Evolutionary conservation across 2,113 vertebrate species (phyloP).

Genomic region (Caloenas nicobarica): DNA sequence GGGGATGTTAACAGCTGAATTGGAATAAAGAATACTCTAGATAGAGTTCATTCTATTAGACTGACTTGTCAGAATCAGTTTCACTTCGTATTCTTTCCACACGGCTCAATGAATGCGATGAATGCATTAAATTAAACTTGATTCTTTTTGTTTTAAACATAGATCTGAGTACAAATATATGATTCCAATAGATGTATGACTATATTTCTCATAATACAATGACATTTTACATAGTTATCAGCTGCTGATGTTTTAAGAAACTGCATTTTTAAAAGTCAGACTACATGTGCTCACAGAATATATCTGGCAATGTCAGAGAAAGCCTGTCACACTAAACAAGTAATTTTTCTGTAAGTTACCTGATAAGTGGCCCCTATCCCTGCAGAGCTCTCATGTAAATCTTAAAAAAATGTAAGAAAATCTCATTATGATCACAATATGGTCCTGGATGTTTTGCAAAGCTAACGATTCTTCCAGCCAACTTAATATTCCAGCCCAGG

Average conservation of each 20-base stretch:
- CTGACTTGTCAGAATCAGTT: neutral
- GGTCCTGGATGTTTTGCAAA: constrained; percentile 25
- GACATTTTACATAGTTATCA: neutral
- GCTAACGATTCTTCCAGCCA: constrained; percentile 33
- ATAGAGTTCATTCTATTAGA: neutral
- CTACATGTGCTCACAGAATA: neutral
- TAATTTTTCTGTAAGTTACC: constrained; percentile 26
- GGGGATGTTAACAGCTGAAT: neutral
- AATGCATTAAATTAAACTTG: neutral
- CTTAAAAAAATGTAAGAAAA: constrained; percentile 42
- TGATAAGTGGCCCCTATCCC: neutral
- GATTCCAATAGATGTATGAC: neutral
- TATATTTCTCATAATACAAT: neutral
- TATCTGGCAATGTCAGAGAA: constrained; percentile 11
- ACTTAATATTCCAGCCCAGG: constrained; percentile 34
- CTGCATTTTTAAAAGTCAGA: neutral
- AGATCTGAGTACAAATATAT: neutral
- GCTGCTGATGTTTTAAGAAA: neutral
- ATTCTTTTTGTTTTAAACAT: neutral
- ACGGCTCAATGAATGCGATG: neutral
- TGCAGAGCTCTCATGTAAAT: constrained; percentile 45
- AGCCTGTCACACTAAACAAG: constrained; percentile 29
- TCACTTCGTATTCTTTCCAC: neutral
- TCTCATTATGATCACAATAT: neutral
- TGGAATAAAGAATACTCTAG: neutral